Evolutionary conservation across 2,113 vertebrate species (phyloP), one percentile per base, ranked within the genome.

Genomic region (Clarias gariepinus): DNA sequence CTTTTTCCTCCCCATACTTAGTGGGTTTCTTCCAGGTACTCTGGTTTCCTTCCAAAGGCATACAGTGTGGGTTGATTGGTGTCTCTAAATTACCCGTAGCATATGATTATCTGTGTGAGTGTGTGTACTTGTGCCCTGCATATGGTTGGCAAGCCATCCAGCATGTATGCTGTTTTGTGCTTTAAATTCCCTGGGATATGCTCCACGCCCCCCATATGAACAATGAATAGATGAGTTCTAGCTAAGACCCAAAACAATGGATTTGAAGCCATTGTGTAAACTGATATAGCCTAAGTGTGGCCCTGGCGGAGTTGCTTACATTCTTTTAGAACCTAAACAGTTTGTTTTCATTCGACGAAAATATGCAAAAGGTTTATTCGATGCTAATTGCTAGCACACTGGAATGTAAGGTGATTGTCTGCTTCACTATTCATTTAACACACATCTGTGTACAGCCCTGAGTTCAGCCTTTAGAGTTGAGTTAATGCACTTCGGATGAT

Each of bases 301-400:
- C 71, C 69, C 64, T 41, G 58, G 33, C n/a, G 57, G 30, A 86
- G 69, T 16, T 60, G 25, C 57, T 81, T 86, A 55, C 63, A 9
- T 85, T 85, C 73, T 60, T 47, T 33, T 77, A 76, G 23, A 77
- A 76, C 58, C 47, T 66, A 36, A 85, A 68, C 25, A 10, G 55
- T 82, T 87, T 84, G 85, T 77, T 82, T 66, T 89, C 69, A 47
- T 85, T 74, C 52, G 57, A 36, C 10, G 55, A 53, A 77, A 77
- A 52, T 21, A 74, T 15, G 23, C 41, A 53, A 76, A 55, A 55
- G 15, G n/a, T 55, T 55, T 28, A 78, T 12, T 19, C 74, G 81
- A 18, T 69, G 71, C 85, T 89, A 89, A 89, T 87, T 83, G 81
- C 61, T 60, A 87, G 82, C 85, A 89, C 82, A 85, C 85, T 71